Conservation (phyloP, 2,888 invertebrate genomes). For the Brachylomia viminalis region DNA sequence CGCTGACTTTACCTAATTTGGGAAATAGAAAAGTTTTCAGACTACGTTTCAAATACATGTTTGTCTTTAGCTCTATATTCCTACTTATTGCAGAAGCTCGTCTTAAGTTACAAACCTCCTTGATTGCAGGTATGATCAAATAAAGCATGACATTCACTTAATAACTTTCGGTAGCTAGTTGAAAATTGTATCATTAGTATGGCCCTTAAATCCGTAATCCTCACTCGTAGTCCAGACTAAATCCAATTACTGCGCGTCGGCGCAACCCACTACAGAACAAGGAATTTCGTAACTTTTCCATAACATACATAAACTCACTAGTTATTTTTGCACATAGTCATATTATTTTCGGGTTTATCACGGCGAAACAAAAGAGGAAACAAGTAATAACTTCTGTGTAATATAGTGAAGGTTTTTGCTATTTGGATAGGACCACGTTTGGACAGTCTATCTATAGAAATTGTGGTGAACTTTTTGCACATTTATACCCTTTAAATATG, state of each 20-base stretch:
- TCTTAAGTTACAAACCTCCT: slow-evolving; percentile 13
- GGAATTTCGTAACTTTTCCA: slow-evolving; percentile 65
- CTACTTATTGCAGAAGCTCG: not conserved
- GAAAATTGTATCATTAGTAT: slow-evolving; percentile 79
- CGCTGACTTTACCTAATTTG: not conserved
- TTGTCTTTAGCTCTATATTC: not conserved
- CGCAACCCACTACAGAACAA: slow-evolving; percentile 60
- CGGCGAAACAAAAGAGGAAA: slow-evolving; percentile 52
- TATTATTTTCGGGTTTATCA: slow-evolving; percentile 49
- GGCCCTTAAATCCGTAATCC: slow-evolving; percentile 83
- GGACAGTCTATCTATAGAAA: slow-evolving; percentile 23
- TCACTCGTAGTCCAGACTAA: slow-evolving; percentile 86
- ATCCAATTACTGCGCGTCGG: slow-evolving; percentile 83
- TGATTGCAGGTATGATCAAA: slow-evolving; percentile 34
- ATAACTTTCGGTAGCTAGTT: slow-evolving; percentile 65
- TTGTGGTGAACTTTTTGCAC: slow-evolving; percentile 14
- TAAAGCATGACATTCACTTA: slow-evolving; percentile 66
- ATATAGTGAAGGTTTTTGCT: slow-evolving; percentile 51
- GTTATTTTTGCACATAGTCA: slow-evolving; percentile 52
- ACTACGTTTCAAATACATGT: not conserved
- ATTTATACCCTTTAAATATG: not conserved
- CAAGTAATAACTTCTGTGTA: slow-evolving; percentile 41
- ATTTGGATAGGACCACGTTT: slow-evolving; percentile 53
- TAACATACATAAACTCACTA: slow-evolving; percentile 29
- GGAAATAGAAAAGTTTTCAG: not conserved